Evolutionary conservation across 2,113 vertebrate species (phyloP).

Genomic region (Gallinago media): DNA sequence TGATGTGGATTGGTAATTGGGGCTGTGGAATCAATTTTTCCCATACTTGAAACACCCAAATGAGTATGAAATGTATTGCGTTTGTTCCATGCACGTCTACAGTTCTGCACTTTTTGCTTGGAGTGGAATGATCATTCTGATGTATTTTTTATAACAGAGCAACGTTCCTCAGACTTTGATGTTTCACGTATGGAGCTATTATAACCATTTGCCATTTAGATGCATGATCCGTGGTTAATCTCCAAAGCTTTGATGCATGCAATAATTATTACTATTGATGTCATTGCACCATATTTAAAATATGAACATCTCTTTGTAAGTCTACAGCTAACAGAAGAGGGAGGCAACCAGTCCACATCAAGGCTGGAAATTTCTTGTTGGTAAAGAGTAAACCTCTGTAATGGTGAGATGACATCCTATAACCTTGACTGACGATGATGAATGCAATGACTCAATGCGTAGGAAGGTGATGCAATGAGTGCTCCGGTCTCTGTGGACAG

Average conservation of each 20-base stretch:
- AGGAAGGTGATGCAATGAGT: background rate
- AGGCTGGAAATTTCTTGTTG: background rate
- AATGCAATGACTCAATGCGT: background rate
- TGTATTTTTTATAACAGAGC: slow-evolving; percentile 74
- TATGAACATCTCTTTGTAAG: slow-evolving; percentile 13
- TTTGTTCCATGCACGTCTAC: slow-evolving; percentile 44
- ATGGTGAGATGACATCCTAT: background rate
- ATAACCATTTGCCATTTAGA: slow-evolving; percentile 76
- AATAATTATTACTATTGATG: slow-evolving; percentile 76
- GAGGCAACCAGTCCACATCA: background rate
- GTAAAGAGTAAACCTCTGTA: background rate
- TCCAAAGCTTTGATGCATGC: slow-evolving; percentile 73
- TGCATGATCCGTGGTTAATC: slow-evolving; percentile 80
- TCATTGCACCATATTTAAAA: slow-evolving; percentile 65
- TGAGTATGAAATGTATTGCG: slow-evolving; percentile 47
- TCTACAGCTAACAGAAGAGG: background rate
- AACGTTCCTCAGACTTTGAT: slow-evolving; percentile 76
- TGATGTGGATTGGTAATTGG: slow-evolving; percentile 35
- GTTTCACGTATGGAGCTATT: slow-evolving; percentile 79
- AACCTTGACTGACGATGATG: background rate
- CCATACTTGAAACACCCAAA: slow-evolving; percentile 51
- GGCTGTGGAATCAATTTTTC: slow-evolving; percentile 58
- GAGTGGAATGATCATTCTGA: slow-evolving; percentile 49
- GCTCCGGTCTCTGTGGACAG: background rate
- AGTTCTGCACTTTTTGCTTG: background rate